A percentile compares a stretch with the other conserved stretches of the same genome.
Evolutionary conservation across 1,140 invertebrate genomes (phyloP).

Genomic region (Bicyclus anynana): DNA sequence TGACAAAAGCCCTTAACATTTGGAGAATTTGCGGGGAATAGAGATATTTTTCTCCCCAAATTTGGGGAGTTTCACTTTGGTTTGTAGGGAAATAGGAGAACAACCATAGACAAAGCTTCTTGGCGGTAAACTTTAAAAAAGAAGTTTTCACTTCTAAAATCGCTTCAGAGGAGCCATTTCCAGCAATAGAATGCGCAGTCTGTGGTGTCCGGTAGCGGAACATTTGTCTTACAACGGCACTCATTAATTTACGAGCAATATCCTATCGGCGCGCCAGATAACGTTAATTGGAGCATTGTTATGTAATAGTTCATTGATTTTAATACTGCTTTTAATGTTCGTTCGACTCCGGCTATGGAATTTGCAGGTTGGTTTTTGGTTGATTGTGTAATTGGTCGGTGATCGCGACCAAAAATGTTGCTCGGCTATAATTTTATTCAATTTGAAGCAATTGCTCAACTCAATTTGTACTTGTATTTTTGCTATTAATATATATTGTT

Average conservation of each 20-base stretch:
- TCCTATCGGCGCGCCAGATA: conserved; percentile 48
- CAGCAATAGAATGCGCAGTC: conserved; percentile 28
- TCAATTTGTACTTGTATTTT: neutral
- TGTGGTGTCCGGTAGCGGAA: conserved; percentile 46
- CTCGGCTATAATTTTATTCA: conserved; percentile 5
- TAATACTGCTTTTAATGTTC: conserved; percentile 27
- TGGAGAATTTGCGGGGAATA: too few relatives aligned
- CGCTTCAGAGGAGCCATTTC: conserved; percentile 18
- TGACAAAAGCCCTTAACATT: too few relatives aligned
- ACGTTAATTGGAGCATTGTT: conserved; percentile 57
- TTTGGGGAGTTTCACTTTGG: too few relatives aligned
- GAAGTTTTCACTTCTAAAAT: too few relatives aligned
- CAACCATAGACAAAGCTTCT: too few relatives aligned
- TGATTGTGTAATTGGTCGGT: conserved; percentile 5
- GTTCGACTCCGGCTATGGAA: conserved; percentile 9
- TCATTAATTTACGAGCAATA: conserved; percentile 63
- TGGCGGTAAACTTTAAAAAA: too few relatives aligned
- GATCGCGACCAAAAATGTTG: conserved; percentile 1
- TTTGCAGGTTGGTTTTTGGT: conserved; percentile 11
- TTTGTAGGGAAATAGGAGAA: too few relatives aligned
- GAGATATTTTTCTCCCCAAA: too few relatives aligned
- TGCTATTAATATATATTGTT: neutral
- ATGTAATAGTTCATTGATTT: conserved; percentile 49
- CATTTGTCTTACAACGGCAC: conserved; percentile 62
- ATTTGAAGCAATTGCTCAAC: neutral